Conservation (phyloP, 2,797 vertebrate species). For the Tokudaia tokunoshimensis region DNA sequence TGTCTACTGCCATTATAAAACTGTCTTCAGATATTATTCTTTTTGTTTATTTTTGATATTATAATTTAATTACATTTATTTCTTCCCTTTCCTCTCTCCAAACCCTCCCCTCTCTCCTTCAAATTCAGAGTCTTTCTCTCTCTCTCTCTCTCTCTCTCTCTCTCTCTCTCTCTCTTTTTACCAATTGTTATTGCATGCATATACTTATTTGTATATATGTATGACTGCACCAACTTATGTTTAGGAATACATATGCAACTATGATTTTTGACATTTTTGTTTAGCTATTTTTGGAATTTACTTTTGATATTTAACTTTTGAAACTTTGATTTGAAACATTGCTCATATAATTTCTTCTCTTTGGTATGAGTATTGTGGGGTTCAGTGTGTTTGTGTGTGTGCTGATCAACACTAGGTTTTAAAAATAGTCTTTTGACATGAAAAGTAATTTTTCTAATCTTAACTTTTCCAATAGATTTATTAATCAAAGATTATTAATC, state of each 20-base stretch:
- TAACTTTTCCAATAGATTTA: background rate
- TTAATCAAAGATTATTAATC: background rate
- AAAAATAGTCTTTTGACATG: background rate
- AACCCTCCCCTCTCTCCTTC: background rate
- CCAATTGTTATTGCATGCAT: background rate
- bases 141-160: background rate
- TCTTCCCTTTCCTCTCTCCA: background rate
- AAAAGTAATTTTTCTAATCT: background rate
- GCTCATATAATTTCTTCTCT: background rate
- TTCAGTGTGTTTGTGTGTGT: background rate
- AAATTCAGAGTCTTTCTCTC: background rate
- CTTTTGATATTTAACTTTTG: conserved; percentile 20
- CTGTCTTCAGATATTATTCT: background rate
- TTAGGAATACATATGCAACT: background rate
- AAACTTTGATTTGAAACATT: background rate
- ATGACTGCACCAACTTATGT: background rate
- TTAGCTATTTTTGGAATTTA: background rate
- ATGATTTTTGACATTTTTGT: background rate
- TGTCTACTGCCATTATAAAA: background rate
- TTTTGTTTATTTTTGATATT: background rate
- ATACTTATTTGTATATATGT: background rate
- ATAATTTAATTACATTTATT: background rate
- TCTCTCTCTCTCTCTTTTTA: no score
- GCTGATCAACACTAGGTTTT: background rate
- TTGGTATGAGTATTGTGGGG: background rate